Evolutionary conservation across 1,140 invertebrate species (phyloP).

Genomic region (Campodea augens): DNA sequence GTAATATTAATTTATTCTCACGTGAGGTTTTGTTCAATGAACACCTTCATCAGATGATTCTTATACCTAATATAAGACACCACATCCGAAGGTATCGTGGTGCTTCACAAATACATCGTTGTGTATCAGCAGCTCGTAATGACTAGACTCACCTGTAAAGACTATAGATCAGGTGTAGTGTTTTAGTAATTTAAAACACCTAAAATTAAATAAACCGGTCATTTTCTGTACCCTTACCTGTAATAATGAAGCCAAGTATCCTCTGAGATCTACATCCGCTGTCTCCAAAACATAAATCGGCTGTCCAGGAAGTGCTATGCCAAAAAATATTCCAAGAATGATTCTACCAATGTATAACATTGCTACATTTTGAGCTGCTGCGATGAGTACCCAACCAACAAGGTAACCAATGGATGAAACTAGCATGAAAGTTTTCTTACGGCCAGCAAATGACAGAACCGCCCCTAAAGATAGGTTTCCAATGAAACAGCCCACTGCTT

Average conservation of each 20-base stretch:
- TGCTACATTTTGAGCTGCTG: constrained; percentile 21
- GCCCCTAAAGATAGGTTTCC: constrained; percentile 29
- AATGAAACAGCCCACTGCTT: constrained; percentile 29
- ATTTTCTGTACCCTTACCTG: too few relatives aligned
- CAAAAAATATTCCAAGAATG: constrained; percentile 35
- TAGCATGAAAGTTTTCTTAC: constrained; percentile 19
- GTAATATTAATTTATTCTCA: too few relatives aligned
- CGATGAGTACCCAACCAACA: constrained; percentile 30
- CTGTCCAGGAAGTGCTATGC: constrained; percentile 33
- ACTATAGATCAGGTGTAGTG: too few relatives aligned
- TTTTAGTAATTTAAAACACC: too few relatives aligned
- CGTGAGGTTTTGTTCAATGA: too few relatives aligned
- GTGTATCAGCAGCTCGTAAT: too few relatives aligned
- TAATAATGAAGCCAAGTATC: constrained; percentile 37
- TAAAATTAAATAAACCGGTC: too few relatives aligned
- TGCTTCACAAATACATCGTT: too few relatives aligned
- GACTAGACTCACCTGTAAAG: too few relatives aligned
- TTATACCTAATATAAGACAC: too few relatives aligned
- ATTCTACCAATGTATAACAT: constrained; percentile 32
- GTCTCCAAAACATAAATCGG: constrained; percentile 39
- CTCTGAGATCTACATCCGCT: constrained; percentile 36
- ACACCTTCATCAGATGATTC: too few relatives aligned
- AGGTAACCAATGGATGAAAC: constrained; percentile 29
- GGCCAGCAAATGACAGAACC: constrained; percentile 27
- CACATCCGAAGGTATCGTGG: too few relatives aligned